Conservation (phyloP, 2,113 vertebrate species). For the Tetrax tetrax region DNA sequence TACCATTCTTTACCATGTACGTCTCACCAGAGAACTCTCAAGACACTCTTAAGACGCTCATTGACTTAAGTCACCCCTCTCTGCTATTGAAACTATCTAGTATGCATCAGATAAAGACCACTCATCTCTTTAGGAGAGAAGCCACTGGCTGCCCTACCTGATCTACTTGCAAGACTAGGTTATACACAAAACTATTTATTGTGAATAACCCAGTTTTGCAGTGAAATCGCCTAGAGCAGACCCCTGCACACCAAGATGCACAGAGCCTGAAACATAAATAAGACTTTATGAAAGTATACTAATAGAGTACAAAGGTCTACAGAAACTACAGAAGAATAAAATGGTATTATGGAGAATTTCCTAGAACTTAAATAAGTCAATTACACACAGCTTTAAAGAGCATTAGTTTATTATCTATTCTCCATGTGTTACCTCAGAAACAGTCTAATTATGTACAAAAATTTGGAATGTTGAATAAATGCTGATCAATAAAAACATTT, state of each 20-base stretch:
- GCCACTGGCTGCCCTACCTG: neutral
- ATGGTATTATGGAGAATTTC: neutral
- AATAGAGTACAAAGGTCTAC: neutral
- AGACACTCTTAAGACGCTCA: neutral
- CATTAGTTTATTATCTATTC: conserved; percentile 91
- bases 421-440: conserved; percentile 90
- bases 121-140: neutral
- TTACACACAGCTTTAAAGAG: conserved; percentile 79
- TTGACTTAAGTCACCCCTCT: neutral
- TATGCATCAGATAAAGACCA: neutral
- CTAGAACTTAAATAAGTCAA: conserved; percentile 49
- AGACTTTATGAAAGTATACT: neutral
- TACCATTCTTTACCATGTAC: neutral
- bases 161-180: neutral
- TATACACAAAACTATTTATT: neutral
- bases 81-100: neutral
- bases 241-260: rapidly evolving
- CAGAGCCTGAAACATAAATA: neutral
- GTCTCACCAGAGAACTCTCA: neutral
- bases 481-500: conserved; percentile 80
- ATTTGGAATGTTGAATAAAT: conserved; percentile 94
- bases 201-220: neutral
- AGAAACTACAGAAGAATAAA: neutral
- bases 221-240: neutral
- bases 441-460: conserved; percentile 91